Evolutionary conservation across 2,888 invertebrate species (phyloP), one percentile per base, ranked within the genome.

Genomic region (Scaeva pyrastri): DNA sequence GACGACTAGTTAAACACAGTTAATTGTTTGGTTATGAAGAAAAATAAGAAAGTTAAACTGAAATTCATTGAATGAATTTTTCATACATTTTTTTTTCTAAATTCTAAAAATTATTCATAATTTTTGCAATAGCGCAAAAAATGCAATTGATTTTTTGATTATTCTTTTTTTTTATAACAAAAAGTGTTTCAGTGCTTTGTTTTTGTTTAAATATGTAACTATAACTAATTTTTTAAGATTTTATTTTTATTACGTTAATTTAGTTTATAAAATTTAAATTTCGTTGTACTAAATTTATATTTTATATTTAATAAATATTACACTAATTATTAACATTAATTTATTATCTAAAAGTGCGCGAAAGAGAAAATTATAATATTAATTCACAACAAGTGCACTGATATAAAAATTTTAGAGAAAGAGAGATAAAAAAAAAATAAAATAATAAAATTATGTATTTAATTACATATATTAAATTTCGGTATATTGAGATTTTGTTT

Each of bases 281-380:
- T 85, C 81, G 85, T 85, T 85, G 81, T 85, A 81, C 76, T 76
- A 60, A 68, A 85, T 72, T 64, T 64, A 76, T 48, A 41, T 71
- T 71, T 50, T 31, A 23, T 71, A 41, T 64, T 71, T 12, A 52
- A 71, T 45, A 52, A 52, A 45, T 62, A 50, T 62, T 56, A 58
- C 36, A 48, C 52, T 75, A 26, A 56, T 41, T 66, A n/a, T 55
- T 75, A 72, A 41, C 41, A 71, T n/a, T 74, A 31, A 66, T 82
- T 43, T 31, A 16, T 39, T 36, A 48, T 64, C 26, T 74, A 74
- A 68, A 21, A 60, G 56, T 56, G 56, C 43, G 52, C 21, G 60
- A 55, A 52, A 73, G 68, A 31, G 52, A 31, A 74, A 48, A 26
- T 55, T 31, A 26, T 45, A 45, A 36, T 48, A 48, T 77, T 43